Conservation (phyloP, 2,113 vertebrate species). For the Xiphophorus hellerii region DNA sequence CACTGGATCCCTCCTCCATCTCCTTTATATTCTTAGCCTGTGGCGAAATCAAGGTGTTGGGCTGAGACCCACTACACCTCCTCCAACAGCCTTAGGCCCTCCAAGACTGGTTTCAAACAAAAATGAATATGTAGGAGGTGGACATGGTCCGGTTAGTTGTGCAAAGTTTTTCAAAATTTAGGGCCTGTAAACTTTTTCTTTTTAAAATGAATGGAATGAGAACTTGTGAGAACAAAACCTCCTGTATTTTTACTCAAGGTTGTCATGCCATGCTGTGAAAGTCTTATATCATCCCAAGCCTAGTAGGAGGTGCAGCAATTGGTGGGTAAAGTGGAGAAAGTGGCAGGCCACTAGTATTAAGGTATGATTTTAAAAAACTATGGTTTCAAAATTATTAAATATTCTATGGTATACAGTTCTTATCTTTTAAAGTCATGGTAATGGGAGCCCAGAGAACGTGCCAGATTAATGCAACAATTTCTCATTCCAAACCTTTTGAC, state of each 20-base stretch:
- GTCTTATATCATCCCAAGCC: neutral
- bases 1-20: conserved; percentile 42
- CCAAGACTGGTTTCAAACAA: conserved; percentile 55
- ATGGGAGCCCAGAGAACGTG: neutral
- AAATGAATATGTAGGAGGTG: conserved; percentile 42
- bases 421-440: neutral
- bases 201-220: neutral
- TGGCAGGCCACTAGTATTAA: neutral
- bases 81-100: conserved; percentile 41
- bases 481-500: neutral
- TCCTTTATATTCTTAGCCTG: conserved; percentile 31
- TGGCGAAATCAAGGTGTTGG: conserved; percentile 49
- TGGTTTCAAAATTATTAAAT: neutral
- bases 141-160: neutral
- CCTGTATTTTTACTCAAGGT: too few relatives aligned
- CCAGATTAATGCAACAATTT: neutral
- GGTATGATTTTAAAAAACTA: neutral
- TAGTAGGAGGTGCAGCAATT: neutral
- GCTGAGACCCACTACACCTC: conserved; percentile 57
- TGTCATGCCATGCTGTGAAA: neutral
- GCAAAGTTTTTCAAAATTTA: neutral
- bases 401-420: neutral
- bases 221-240: too few relatives aligned
- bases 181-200: neutral
- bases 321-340: too few relatives aligned